Conservation (phyloP, 2,113 vertebrate species). For the Pelodiscus sinensis region DNA sequence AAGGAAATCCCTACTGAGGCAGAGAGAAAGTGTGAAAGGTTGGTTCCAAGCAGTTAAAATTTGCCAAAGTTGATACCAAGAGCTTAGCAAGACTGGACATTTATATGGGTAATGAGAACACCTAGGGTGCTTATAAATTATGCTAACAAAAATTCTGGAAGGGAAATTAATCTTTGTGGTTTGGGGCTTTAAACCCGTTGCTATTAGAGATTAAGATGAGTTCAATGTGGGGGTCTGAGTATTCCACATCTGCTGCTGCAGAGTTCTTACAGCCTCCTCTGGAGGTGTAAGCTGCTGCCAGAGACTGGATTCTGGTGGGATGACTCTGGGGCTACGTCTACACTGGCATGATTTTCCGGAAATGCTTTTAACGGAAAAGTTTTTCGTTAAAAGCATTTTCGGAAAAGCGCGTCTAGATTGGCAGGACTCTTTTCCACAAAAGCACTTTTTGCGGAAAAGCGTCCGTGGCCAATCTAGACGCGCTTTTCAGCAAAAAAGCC, state of each 20-base stretch:
- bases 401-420: too few species aligned
- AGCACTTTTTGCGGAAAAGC: too few species aligned
- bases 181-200: not conserved
- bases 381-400: too few species aligned
- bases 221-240: not conserved
- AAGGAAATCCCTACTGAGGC: not conserved
- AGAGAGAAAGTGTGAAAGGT: not conserved
- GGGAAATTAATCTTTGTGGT: not conserved
- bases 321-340: too few species aligned
- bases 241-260: not conserved
- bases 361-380: too few species aligned
- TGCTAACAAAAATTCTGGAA: not conserved
- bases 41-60: not conserved
- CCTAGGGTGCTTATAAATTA: not conserved
- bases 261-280: not conserved
- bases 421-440: too few species aligned
- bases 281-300: not conserved
- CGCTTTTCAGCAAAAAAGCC: too few species aligned
- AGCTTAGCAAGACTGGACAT: not conserved
- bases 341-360: too few species aligned
- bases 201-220: not conserved
- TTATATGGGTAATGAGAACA: not conserved
- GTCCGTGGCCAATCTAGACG: too few species aligned
- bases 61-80: not conserved
- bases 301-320: not conserved